Evolutionary conservation across 1,140 invertebrate species (phyloP).

Genomic region (Agraylea sexmaculata): DNA sequence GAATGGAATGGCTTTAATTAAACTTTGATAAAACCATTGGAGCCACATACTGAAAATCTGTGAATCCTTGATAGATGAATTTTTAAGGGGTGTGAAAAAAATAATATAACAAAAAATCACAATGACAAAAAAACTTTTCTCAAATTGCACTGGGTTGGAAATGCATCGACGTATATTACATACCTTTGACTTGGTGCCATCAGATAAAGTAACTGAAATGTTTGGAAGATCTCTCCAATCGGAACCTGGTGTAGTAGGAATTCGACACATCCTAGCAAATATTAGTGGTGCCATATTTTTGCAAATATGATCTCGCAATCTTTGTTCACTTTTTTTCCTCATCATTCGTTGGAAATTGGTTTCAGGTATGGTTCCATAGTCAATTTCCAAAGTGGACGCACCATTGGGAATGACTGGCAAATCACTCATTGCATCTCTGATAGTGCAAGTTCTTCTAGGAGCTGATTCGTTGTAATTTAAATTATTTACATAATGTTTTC

Average conservation of each 20-base stretch:
- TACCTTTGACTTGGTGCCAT: constrained; percentile 52
- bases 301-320: constrained; percentile 68
- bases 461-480: constrained; percentile 46
- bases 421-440: constrained; percentile 73
- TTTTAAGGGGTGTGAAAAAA: too few species aligned
- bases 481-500: constrained; percentile 43
- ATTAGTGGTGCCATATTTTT: constrained; percentile 76
- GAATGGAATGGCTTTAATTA: too few species aligned
- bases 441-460: constrained; percentile 61
- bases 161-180: constrained; percentile 7
- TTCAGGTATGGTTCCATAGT: constrained; percentile 57
- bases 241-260: constrained; percentile 62
- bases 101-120: too few species aligned
- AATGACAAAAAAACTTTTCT: too few species aligned
- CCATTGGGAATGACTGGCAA: constrained; percentile 68
- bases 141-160: too few species aligned
- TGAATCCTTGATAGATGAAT: too few species aligned
- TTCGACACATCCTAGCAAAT: constrained; percentile 63
- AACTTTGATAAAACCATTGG: too few species aligned
- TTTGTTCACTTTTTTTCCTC: constrained; percentile 45
- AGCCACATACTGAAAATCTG: too few species aligned
- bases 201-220: constrained; percentile 53
- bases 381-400: constrained; percentile 54
- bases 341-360: constrained; percentile 70
- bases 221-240: constrained; percentile 87